These are phyloP conservation scores for Chauna torquata DNA, from an alignment of 2,113 vertebrate species.

Conservation along the genomic window DNA sequence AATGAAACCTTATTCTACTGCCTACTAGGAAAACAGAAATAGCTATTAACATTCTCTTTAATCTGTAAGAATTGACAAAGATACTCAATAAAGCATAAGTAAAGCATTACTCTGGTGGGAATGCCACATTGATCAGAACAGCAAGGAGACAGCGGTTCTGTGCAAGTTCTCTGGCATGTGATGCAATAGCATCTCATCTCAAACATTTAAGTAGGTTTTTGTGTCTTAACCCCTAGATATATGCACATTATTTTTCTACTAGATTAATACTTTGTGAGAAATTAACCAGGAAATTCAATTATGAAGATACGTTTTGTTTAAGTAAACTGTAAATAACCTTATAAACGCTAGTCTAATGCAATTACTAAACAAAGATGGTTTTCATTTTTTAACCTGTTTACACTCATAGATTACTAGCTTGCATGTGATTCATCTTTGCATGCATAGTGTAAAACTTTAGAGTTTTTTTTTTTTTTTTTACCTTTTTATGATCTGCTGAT, in stretches of 20 bases:
- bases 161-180: conserved; percentile 8
- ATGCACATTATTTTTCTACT: background rate
- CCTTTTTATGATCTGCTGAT: conserved; percentile 1
- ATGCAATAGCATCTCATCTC: background rate
- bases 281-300: background rate
- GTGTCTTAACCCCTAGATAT: background rate
- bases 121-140: background rate
- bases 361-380: background rate
- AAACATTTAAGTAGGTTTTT: background rate
- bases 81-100: background rate
- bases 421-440: conserved; percentile 44
- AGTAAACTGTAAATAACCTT: background rate
- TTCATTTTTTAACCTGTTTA: background rate
- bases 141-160: background rate
- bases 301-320: background rate
- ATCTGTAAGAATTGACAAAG: background rate
- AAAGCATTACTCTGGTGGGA: background rate
- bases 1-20: background rate
- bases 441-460: background rate
- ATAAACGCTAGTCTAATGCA: background rate
- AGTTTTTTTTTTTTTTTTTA: background rate
- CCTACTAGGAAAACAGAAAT: background rate
- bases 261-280: background rate
- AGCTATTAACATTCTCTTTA: background rate
- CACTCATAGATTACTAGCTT: conserved; percentile 15